phyloP scores from a whole-genome alignment of 1,140 invertebrate genomes.

The Apocrypta bakeri region DNA sequence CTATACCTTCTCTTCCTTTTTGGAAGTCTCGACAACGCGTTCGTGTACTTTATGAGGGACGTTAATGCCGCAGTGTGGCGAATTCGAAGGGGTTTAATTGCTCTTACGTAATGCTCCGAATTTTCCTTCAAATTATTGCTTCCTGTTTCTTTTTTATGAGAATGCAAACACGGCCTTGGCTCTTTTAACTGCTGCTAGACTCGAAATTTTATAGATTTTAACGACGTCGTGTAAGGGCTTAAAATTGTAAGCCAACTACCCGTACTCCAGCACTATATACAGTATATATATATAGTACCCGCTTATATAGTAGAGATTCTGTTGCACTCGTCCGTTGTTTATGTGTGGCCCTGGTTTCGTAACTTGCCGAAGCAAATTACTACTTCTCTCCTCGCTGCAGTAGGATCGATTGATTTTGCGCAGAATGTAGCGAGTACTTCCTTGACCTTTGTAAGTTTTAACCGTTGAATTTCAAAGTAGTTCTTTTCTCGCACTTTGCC shows the following conservation, averaged over 20 bases:
- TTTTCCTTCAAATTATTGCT: slow-evolving; percentile 5
- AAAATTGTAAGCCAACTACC: neutral
- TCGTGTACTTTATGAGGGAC: slow-evolving; percentile 31
- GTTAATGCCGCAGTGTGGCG: slow-evolving; percentile 11
- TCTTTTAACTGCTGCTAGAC: too few relatives aligned
- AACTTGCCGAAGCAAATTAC: neutral
- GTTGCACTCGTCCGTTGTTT: neutral
- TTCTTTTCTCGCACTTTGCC: too few relatives aligned
- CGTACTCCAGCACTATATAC: too few relatives aligned
- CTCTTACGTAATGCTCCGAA: slow-evolving; percentile 17
- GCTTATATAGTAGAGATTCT: neutral
- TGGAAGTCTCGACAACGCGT: neutral
- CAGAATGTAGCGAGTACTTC: neutral
- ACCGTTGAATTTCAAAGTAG: neutral
- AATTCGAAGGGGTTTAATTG: slow-evolving; percentile 34
- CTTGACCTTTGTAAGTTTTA: too few relatives aligned
- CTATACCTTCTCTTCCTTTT: neutral
- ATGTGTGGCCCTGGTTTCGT: neutral
- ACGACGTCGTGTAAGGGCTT: neutral
- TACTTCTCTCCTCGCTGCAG: neutral
- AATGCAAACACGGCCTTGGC: too few relatives aligned
- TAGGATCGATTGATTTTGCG: neutral
- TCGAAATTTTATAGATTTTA: slow-evolving; percentile 4
- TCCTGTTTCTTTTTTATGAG: slow-evolving; percentile 5
- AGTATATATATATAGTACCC: neutral